Evolutionary conservation across 2,113 vertebrate genomes (phyloP).

Genomic region (Ciconia maguari): DNA sequence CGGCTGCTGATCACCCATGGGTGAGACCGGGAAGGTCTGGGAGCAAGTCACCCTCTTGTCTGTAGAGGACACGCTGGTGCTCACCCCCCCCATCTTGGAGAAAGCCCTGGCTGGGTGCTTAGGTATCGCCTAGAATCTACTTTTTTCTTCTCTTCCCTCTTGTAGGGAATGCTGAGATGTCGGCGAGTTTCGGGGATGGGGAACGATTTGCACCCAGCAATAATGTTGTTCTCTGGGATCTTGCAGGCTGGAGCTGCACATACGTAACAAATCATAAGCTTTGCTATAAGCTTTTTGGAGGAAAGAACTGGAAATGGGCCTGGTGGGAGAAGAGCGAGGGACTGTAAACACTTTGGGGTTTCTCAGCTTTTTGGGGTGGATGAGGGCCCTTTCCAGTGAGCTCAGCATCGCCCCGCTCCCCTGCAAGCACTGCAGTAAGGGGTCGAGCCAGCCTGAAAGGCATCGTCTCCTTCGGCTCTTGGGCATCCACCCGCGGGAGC

Average conservation of each 20-base stretch:
- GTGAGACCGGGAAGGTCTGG: accelerated
- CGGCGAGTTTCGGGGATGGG: accelerated
- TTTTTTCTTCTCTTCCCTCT: neutral
- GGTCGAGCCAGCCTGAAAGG: neutral
- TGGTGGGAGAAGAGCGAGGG: neutral
- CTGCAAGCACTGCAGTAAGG: neutral
- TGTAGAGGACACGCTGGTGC: neutral
- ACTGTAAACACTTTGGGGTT: neutral
- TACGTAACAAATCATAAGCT: neutral
- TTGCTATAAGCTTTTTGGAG: neutral
- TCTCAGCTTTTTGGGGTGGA: neutral
- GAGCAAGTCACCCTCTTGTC: neutral
- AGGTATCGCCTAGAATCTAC: neutral
- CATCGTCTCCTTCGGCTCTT: neutral
- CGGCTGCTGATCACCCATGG: accelerated
- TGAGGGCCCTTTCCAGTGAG: neutral
- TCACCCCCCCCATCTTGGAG: neutral
- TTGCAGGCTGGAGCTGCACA: neutral
- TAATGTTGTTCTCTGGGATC: accelerated
- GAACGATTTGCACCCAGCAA: accelerated
- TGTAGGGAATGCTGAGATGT: neutral
- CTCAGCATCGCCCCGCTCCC: neutral
- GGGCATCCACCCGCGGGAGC: neutral
- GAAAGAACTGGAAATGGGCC: constrained; percentile 7
- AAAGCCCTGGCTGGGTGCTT: neutral